Evolutionary conservation across 2,113 vertebrate genomes (phyloP), one percentile per base, ranked within the genome.

Genomic region (Petromus typicus): DNA sequence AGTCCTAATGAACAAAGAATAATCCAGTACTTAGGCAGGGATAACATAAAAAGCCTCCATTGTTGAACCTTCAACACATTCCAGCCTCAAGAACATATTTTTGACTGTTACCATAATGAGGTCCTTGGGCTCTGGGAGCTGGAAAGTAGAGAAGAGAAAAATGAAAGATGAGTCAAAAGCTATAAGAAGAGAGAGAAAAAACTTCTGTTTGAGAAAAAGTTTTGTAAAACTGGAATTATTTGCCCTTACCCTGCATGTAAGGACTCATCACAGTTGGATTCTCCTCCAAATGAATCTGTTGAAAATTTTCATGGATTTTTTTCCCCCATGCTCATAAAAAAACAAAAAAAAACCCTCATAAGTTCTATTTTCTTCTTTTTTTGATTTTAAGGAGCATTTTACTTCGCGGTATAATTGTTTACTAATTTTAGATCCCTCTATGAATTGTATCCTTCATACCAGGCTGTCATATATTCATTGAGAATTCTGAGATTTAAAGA

Each of bases 221-320:
- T 87, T 89, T 87, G 90, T 56, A 30, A 92, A 95, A 93, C 54
- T 85, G 23, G 71, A 51, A 73, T 81, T 89, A 56, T 86, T 90
- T 88, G 75, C 37, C 54, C 56, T 82, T 51, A 59, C 64, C 40
- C 30, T 84, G 59, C 40, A 20, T 61, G 34, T 92, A 86, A 87
- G 63, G 82, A 64, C 48, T 89, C 75, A 64, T 93, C 89, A 86
- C 25, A 30, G 71, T 20, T 57, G 56, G 16, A 17, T 57, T 20
- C 56, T 57, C 56, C 56, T 57, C 56, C 2, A 57, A 57, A 57
- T 57, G 16, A 16, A 18, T 20, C 17, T 57, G 27, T 34, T 78
- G 91, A 96, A 75, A 67, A 54, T 95, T 86, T 96, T 92, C 83
- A 87, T 82, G 92, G 56, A 85, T 71, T 93, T 95, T 71, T 93